Evolutionary conservation across 1,140 invertebrate species (phyloP).

Genomic region (Tetranychus urticae): DNA sequence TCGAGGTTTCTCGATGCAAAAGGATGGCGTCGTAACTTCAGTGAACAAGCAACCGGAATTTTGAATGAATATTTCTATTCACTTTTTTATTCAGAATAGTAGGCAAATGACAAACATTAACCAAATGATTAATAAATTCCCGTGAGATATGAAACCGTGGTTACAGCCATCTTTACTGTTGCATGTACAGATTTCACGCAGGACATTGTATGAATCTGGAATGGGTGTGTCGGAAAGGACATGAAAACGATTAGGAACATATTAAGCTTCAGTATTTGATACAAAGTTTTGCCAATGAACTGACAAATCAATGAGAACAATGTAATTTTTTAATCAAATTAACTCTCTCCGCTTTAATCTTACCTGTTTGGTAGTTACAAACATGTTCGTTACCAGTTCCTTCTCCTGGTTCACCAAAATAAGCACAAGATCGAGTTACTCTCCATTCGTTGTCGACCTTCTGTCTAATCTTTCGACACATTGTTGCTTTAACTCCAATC

Average conservation of each 20-base stretch:
- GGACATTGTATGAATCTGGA: constrained; percentile 56
- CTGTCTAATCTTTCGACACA: constrained; percentile 78
- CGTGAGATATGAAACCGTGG: not conserved
- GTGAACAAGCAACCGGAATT: too few species aligned
- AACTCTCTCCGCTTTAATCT: too few species aligned
- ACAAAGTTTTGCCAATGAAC: not conserved
- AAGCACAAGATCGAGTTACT: constrained; percentile 66
- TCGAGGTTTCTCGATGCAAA: too few species aligned
- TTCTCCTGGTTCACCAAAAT: constrained; percentile 65
- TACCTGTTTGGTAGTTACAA: constrained; percentile 60
- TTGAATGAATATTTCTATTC: too few species aligned
- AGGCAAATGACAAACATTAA: too few species aligned
- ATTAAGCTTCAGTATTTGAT: too few species aligned
- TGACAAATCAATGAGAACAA: too few species aligned
- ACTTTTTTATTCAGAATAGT: too few species aligned
- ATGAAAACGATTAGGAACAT: not conserved
- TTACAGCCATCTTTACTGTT: constrained; percentile 76
- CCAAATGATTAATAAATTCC: too few species aligned
- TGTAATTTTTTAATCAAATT: not conserved
- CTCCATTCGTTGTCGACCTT: constrained; percentile 79
- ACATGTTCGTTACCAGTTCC: constrained; percentile 57
- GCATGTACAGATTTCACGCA: constrained; percentile 44
- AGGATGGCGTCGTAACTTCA: too few species aligned
- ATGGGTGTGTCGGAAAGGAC: not conserved
- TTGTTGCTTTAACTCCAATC: constrained; percentile 26